Evolutionary conservation across 2,797 vertebrate genomes (phyloP).

Genomic region (Pteropus rufus): DNA sequence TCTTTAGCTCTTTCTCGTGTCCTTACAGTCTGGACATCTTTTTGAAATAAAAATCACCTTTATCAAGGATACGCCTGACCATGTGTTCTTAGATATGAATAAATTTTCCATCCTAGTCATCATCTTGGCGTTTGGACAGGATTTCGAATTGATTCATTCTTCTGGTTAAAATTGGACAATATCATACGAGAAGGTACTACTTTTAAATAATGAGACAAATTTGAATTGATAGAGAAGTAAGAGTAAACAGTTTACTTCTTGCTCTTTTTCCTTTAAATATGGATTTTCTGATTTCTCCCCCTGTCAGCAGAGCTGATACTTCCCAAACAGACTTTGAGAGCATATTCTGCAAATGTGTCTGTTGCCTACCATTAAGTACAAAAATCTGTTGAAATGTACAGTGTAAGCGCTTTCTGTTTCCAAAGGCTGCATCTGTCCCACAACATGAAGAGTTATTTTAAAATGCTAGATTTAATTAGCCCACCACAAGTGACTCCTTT

Average conservation of each 20-base stretch:
- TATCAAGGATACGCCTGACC: background rate
- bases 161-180: background rate
- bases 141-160: background rate
- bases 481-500: constrained; percentile 12
- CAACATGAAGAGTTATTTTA: constrained; percentile 20
- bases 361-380: background rate
- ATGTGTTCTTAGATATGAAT: background rate
- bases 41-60: background rate
- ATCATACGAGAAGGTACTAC: background rate
- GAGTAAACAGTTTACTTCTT: background rate
- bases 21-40: background rate
- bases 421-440: background rate
- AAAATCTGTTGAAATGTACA: background rate
- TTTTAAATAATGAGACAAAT: background rate
- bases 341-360: background rate
- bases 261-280: background rate
- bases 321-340: background rate
- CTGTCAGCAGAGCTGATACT: background rate
- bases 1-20: background rate
- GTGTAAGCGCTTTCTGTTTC: background rate
- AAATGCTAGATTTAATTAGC: constrained; percentile 35
- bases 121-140: background rate
- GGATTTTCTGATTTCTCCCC: background rate
- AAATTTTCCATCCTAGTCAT: background rate
- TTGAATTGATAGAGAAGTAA: background rate